phyloP scores from a whole-genome alignment of 2,888 invertebrate species.

The Troides helena region DNA sequence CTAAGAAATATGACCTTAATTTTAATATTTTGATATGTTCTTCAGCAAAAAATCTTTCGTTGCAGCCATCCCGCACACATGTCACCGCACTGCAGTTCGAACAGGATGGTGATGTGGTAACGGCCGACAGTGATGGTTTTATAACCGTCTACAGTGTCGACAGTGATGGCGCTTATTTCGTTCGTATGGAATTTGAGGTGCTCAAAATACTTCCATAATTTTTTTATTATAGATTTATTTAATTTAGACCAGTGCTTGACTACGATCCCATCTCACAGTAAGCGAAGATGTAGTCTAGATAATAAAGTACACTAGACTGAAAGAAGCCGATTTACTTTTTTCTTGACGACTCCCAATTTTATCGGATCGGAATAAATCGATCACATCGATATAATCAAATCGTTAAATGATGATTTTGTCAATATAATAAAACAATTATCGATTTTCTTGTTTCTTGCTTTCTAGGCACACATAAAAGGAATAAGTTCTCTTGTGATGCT shows the following conservation, averaged over 20 bases:
- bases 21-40: conserved; percentile 6
- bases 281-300: too few species aligned
- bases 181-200: conserved; percentile 92
- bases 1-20: too few species aligned
- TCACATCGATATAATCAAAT: too few species aligned
- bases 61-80: conserved; percentile 89
- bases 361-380: too few species aligned
- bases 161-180: conserved; percentile 93
- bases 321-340: too few species aligned
- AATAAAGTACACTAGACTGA: too few species aligned
- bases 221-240: background rate
- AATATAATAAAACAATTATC: background rate
- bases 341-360: too few species aligned
- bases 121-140: conserved; percentile 94
- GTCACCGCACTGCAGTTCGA: conserved; percentile 94
- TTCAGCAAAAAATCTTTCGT: conserved; percentile 26
- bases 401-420: too few species aligned
- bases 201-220: background rate
- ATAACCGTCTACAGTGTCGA: conserved; percentile 95
- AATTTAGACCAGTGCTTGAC: too few species aligned
- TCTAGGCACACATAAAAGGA: conserved; percentile 90
- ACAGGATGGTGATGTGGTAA: conserved; percentile 94
- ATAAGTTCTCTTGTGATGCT: conserved; percentile 93
- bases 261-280: too few species aligned
- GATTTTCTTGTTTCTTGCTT: conserved; percentile 21